Base-by-base conservation (phyloP, 2,797 vertebrate genomes). In the Lagocephalus sceleratus region DNA sequence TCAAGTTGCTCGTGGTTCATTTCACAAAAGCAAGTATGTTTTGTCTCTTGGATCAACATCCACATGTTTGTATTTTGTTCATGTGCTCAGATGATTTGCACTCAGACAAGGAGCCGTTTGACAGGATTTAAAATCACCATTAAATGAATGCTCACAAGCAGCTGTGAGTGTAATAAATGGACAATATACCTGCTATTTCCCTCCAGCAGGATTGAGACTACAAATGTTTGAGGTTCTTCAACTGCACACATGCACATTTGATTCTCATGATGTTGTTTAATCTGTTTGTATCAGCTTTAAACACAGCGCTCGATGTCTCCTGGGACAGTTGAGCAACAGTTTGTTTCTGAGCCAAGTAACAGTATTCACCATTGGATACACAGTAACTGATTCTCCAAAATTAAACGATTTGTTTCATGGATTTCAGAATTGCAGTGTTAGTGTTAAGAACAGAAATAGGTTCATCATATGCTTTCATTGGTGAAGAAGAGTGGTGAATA, bases 281-380 rank as follows among this genome's bases (percentile, higher is more conserved):
- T 57, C 26, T 68, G 57, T 48, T 72, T 43, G 52, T 57, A 43
- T 44, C 51, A 39, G 52, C 47, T 71, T 62, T 67, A 61, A 78
- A 75, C 69, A 73, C 56, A 71, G 63, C 57, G 47, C 44, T 44
- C 47, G 15, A 6, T 32, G 22, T 51, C 72, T 59, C 54, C 19
- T 14, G 51, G 62, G 68, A 61, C 43, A 45, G 45, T 58, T 49
- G 57, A 63, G 61, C 68, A 84, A 63, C 52, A 59, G 64, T 58
- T 49, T 60, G 57, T 73, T 70, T 65, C 63, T 61, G 60, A 52
- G 52, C 26, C 51, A 60, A 57, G 65, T 50, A 60, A 44, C 57
- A 23, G 70, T 49, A 52, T 46, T 9, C 8, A 42, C 50, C 48
- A 57, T 0, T 21, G 49, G n/a, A 46, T 62, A 58, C 43, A 35